A percentile compares a stretch with the other conserved stretches of the same genome.
Conservation (phyloP, 1,140 invertebrate species). For the Goniozus legneri region DNA sequence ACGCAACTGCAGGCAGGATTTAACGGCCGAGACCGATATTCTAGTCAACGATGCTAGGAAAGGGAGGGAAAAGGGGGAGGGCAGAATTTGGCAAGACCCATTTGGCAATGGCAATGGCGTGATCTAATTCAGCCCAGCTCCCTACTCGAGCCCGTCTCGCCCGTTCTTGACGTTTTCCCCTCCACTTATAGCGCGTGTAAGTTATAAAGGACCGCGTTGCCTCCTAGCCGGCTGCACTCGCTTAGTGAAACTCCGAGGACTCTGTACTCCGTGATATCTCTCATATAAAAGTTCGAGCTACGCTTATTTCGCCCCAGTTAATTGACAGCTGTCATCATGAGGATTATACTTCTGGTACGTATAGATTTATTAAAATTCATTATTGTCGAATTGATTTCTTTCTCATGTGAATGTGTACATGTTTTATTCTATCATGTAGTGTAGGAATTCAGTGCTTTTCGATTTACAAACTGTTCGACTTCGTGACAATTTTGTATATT, state of each 20-base stretch:
- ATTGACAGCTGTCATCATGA: conserved; percentile 40
- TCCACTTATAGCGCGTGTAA: conserved; percentile 33
- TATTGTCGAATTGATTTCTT: not conserved
- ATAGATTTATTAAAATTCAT: not conserved
- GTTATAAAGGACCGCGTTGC: conserved; percentile 52
- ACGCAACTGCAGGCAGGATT: too few relatives aligned
- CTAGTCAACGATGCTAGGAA: not conserved
- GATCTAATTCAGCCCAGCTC: conserved; percentile 26
- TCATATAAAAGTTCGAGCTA: not conserved
- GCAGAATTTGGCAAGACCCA: conserved; percentile 44
- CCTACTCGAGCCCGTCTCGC: not conserved
- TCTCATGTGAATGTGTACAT: not conserved
- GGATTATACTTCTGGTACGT: conserved; percentile 51
- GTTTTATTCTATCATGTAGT: not conserved
- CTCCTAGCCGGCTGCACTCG: conserved; percentile 51
- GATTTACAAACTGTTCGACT: not conserved
- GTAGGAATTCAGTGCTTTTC: conserved; percentile 4
- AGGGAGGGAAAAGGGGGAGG: not conserved
- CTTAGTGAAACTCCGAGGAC: conserved; percentile 51
- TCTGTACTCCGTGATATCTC: conserved; percentile 30
- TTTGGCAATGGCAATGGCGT: conserved; percentile 20
- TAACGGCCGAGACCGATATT: not conserved
- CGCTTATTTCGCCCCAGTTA: conserved; percentile 15
- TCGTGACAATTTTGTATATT: not conserved
- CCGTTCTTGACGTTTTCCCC: not conserved